These are phyloP conservation scores for Drosophila tripunctata DNA, from an alignment of 2,888 invertebrate species.

Conservation along the genomic window DNA sequence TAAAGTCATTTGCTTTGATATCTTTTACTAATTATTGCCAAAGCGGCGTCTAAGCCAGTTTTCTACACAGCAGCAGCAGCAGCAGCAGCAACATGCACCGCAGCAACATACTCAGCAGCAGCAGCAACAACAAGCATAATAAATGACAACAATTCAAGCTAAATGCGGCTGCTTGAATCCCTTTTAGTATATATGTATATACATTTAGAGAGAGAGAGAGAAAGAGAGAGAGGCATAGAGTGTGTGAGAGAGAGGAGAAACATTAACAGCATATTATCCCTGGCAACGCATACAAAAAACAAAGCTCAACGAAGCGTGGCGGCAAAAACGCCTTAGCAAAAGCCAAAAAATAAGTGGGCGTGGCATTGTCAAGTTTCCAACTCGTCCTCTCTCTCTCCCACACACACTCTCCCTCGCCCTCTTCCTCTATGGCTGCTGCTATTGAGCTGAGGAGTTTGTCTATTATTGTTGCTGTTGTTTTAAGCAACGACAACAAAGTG, in stretches of 20 bases:
- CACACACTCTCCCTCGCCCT: background rate
- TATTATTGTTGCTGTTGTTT: slow-evolving; percentile 28
- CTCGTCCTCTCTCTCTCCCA: background rate
- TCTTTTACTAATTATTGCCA: slow-evolving; percentile 77
- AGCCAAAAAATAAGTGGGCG: slow-evolving; percentile 29
- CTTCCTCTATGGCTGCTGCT: slow-evolving; percentile 6
- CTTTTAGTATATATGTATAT: slow-evolving; percentile 46
- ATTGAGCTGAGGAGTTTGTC: slow-evolving; percentile 24
- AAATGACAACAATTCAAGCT: slow-evolving; percentile 78
- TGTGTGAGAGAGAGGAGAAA: slow-evolving; percentile 1
- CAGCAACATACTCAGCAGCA: slow-evolving; percentile 32
- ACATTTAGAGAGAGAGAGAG: slow-evolving; percentile 9
- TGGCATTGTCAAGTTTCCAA: background rate
- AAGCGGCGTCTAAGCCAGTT: slow-evolving; percentile 70
- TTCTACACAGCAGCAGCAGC: slow-evolving; percentile 38
- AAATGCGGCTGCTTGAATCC: slow-evolving; percentile 74
- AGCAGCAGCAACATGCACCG: background rate
- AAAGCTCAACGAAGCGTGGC: slow-evolving; percentile 71
- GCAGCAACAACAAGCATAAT: slow-evolving; percentile 65
- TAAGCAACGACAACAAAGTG: slow-evolving; percentile 57
- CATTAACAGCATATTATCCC: slow-evolving; percentile 80
- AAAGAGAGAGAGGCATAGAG: background rate
- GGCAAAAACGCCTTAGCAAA: slow-evolving; percentile 40
- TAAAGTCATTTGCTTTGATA: slow-evolving; percentile 80
- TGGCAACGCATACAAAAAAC: slow-evolving; percentile 65